Conservation (phyloP, 1,140 invertebrate genomes). For the Ectropis grisescens region DNA sequence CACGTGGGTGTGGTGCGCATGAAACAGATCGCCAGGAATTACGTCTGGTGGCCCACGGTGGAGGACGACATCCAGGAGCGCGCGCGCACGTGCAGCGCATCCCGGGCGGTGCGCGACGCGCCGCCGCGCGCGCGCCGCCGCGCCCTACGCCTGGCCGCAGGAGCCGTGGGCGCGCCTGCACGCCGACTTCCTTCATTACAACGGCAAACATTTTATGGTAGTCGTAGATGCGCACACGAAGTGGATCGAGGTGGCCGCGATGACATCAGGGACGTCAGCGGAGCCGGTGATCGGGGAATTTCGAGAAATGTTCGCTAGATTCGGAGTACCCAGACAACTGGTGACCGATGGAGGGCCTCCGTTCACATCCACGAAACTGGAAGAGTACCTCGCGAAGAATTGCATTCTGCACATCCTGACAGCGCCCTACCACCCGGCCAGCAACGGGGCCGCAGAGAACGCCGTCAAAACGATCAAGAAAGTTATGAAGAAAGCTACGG, state of each 20-base stretch:
- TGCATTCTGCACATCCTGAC: slow-evolving; percentile 16
- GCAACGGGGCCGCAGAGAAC: slow-evolving; percentile 31
- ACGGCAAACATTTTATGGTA: slow-evolving; percentile 1
- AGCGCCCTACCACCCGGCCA: slow-evolving; percentile 22
- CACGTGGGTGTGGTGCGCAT: slow-evolving; percentile 29
- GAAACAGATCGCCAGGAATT: slow-evolving; percentile 30
- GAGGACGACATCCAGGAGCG: slow-evolving; percentile 7
- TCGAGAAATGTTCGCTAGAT: slow-evolving; percentile 6
- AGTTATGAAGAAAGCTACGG: slow-evolving; percentile 16
- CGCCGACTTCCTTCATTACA: slow-evolving; percentile 1
- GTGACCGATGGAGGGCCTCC: slow-evolving; percentile 21
- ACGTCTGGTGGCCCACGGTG: slow-evolving; percentile 31
- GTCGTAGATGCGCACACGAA: slow-evolving; percentile 3
- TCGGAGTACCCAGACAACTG: slow-evolving; percentile 18
- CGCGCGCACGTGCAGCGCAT: slow-evolving; percentile 18
- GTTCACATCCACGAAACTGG: slow-evolving; percentile 17
- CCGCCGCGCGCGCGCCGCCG: slow-evolving; percentile 25
- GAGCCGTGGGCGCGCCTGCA: not conserved
- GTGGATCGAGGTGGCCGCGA: slow-evolving; percentile 4
- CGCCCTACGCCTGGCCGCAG: not conserved
- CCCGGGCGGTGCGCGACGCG: slow-evolving; percentile 8
- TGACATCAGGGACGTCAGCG: slow-evolving; percentile 1
- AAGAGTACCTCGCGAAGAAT: slow-evolving; percentile 15
- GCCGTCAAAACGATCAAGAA: slow-evolving; percentile 34
- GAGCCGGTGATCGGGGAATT: not conserved